Base-by-base conservation (phyloP, 2,113 vertebrate species). In the Oriolus oriolus region DNA sequence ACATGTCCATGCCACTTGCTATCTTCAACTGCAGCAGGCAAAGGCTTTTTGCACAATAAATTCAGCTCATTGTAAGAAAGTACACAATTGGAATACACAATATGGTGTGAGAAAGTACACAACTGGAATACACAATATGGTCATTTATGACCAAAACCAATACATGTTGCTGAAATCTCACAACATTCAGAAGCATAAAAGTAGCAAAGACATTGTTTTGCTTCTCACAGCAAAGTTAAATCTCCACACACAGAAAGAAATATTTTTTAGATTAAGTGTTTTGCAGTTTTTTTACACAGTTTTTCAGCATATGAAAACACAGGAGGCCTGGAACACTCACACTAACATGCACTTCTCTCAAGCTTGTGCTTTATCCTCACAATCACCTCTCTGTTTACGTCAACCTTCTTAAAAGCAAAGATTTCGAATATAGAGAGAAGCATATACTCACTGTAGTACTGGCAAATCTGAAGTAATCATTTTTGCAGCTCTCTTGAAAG, bases 391-490 rank as follows among this genome's bases (percentile, higher is more conserved):
- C 71, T 65, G 23, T 42, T 87, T 64, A 60, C 28, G 44, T 81
- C 53, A 73, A 65, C 18, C n/a, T 71, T 87, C 49, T 39, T 22
- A 60, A 63, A 89, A 84, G 16, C 10, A 13, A 75, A 84, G 44
- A 66, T 54, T 81, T 91, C 42, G 83, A 93, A 84, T 39, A 74
- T 0, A 56, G 2, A 93, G 27, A 69, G 49, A 93, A 96, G 82
- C 0, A 0, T 74, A 69, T 98, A 99, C 99, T 99, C 98, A 99
- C 99, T 99, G 99, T 68, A 99, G 97, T 94, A 99, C 99, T 73
- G 99, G 98, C 96, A 99, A 98, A 98, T 99, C 99, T 96, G 99
- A 99, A 96, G 99, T 99, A 97, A 99, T 99, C 99, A 99, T 99
- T 97, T 97, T 98, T 98, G 97, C 77, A 97, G 87, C 89, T 50